A percentile compares a stretch with the other conserved stretches of the same genome.
Evolutionary conservation across 2,888 invertebrate genomes (phyloP).

Genomic region (Ligdia adustata): DNA sequence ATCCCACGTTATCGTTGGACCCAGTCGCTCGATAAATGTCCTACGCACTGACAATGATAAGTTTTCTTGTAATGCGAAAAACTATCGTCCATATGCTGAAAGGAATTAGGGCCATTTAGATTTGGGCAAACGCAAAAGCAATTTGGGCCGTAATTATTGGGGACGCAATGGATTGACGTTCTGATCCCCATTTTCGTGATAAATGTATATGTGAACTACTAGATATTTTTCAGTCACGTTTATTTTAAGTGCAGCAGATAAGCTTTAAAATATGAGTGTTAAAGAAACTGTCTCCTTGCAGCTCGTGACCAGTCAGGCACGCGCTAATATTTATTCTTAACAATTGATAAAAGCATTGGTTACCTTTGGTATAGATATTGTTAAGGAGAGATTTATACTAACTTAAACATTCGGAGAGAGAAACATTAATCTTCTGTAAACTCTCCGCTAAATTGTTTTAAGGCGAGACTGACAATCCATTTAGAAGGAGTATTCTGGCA

Average conservation of each 20-base stretch:
- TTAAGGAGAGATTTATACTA: constrained; percentile 59
- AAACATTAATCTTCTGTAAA: constrained; percentile 63
- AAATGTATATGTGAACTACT: constrained; percentile 51
- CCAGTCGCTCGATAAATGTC: constrained; percentile 62
- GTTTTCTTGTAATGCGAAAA: constrained; percentile 34
- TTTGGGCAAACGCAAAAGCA: constrained; percentile 35
- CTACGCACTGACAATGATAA: constrained; percentile 47
- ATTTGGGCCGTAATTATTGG: constrained; percentile 47
- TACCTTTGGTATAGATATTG: constrained; percentile 48
- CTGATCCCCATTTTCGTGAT: constrained; percentile 56
- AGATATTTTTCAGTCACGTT: constrained; percentile 43
- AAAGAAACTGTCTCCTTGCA: constrained; percentile 44
- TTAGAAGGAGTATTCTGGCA: constrained; percentile 52
- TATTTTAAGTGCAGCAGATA: constrained; percentile 38
- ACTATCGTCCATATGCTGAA: constrained; percentile 38
- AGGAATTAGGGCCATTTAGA: constrained; percentile 41
- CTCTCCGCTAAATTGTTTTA: constrained; percentile 65
- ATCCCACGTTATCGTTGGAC: constrained; percentile 64
- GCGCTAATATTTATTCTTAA: constrained; percentile 59
- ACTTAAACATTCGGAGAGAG: constrained; percentile 54
- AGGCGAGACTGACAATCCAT: constrained; percentile 62
- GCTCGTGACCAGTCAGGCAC: constrained; percentile 62
- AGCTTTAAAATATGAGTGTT: constrained; percentile 45
- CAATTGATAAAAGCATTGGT: constrained; percentile 56
- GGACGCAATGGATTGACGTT: constrained; percentile 57